Percentiles rank a stretch among this genome's conserved stretches.
phyloP scores from a whole-genome alignment of 1,140 invertebrate genomes.

The Sinonovacula constricta region DNA sequence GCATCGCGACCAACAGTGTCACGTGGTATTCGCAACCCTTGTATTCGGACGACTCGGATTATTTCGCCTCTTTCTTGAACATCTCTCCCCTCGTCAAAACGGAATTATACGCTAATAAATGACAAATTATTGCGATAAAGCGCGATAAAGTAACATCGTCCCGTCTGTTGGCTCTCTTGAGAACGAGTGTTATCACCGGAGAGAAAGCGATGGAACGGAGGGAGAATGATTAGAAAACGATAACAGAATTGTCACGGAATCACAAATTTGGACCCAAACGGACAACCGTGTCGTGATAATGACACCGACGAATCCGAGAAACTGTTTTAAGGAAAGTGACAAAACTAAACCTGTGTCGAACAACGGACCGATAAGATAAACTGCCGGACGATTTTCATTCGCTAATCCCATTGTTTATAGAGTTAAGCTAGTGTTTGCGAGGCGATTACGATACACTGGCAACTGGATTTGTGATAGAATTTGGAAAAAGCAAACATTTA shows the following conservation, averaged over 20 bases:
- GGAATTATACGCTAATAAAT: slow-evolving; percentile 47
- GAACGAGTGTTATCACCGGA: not conserved
- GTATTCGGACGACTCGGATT: slow-evolving; percentile 30
- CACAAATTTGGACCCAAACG: not conserved
- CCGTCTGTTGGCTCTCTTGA: not conserved
- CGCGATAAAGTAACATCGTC: slow-evolving; percentile 35
- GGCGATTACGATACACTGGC: too few species aligned
- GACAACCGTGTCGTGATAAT: not conserved
- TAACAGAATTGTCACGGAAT: not conserved
- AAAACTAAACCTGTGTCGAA: slow-evolving; percentile 25
- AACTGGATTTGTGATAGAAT: too few species aligned
- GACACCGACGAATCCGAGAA: not conserved
- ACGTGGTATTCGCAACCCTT: slow-evolving; percentile 34
- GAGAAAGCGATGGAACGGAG: not conserved
- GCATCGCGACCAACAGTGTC: slow-evolving; percentile 10
- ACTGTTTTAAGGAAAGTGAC: slow-evolving; percentile 27
- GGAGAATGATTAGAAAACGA: not conserved
- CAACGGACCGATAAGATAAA: slow-evolving; percentile 34
- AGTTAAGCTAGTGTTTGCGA: slow-evolving; percentile 26
- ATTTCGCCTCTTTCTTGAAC: slow-evolving; percentile 24
- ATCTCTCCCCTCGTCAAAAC: slow-evolving; percentile 32
- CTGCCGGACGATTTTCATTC: slow-evolving; percentile 14
- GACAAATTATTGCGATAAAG: slow-evolving; percentile 38
- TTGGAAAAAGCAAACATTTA: too few species aligned
- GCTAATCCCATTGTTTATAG: slow-evolving; percentile 40